A percentile compares a stretch with the other conserved stretches of the same genome.
These are phyloP conservation scores for Andrena fulva DNA, from an alignment of 2,888 invertebrate species.

Conservation along the genomic window DNA sequence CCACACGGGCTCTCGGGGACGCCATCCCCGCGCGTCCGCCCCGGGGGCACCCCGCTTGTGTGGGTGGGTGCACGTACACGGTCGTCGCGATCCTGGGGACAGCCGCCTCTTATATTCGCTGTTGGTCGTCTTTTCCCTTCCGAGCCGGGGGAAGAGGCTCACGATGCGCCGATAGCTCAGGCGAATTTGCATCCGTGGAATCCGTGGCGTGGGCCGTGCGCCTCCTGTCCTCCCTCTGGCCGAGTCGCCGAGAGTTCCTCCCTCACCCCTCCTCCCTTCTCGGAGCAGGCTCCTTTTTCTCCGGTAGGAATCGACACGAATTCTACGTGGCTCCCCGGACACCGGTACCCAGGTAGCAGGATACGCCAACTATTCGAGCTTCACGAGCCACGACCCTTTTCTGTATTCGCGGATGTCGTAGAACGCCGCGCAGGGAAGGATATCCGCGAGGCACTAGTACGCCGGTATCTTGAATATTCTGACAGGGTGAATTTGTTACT, in stretches of 20 bases:
- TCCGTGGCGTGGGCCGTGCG: slow-evolving; percentile 79
- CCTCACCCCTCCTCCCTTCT: slow-evolving; percentile 12
- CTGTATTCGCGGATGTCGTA: slow-evolving; percentile 24
- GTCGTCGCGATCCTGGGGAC: slow-evolving; percentile 50
- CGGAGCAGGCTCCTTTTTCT: slow-evolving; percentile 24
- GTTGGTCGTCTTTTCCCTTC: slow-evolving; percentile 59
- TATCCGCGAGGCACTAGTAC: neutral
- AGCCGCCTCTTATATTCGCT: slow-evolving; percentile 64
- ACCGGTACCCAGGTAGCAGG: slow-evolving; percentile 54
- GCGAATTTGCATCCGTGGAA: slow-evolving; percentile 84
- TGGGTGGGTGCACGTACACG: slow-evolving; percentile 38
- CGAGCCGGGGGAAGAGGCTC: slow-evolving; percentile 70
- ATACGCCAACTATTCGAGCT: slow-evolving; percentile 50
- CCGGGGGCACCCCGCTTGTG: slow-evolving; percentile 10
- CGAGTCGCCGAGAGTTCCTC: slow-evolving; percentile 6
- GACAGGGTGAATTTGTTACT: neutral
- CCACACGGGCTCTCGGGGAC: slow-evolving; percentile 21
- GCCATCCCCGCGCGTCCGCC: slow-evolving; percentile 15
- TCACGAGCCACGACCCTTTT: slow-evolving; percentile 43
- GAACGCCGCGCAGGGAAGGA: neutral
- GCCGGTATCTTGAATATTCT: neutral
- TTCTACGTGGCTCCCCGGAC: slow-evolving; percentile 56
- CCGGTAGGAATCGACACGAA: slow-evolving; percentile 57
- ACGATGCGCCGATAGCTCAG: slow-evolving; percentile 82
- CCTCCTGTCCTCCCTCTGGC: slow-evolving; percentile 44